A percentile compares a stretch with the other conserved stretches of the same genome.
phyloP scores from a whole-genome alignment of 2,797 vertebrate genomes.

The Chloroceryle inda region DNA sequence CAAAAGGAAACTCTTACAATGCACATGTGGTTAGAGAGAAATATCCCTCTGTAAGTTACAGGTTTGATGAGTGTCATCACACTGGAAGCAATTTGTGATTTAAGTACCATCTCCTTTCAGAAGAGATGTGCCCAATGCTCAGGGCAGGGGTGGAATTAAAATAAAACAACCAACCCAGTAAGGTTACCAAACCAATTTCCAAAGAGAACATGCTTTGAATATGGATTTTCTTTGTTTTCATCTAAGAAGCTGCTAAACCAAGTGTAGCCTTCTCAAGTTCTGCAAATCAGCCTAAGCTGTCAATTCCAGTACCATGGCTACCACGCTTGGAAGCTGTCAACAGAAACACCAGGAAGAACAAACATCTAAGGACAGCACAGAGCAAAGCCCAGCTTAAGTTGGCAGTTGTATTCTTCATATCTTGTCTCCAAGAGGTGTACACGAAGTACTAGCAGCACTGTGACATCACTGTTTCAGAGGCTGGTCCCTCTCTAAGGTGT shows the following conservation, averaged over 20 bases:
- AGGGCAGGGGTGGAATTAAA: background rate
- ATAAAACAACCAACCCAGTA: background rate
- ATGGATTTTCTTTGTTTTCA: background rate
- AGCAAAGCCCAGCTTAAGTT: background rate
- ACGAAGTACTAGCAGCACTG: background rate
- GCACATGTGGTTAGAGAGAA: background rate
- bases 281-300: background rate
- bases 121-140: background rate
- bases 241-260: background rate
- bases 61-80: background rate
- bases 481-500: background rate
- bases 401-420: background rate
- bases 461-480: background rate
- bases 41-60: background rate
- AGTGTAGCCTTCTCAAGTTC: background rate
- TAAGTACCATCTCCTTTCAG: background rate
- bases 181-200: background rate
- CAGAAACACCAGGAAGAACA: background rate
- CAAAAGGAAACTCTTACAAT: background rate
- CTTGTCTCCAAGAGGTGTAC: background rate
- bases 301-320: background rate
- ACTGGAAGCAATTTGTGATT: background rate
- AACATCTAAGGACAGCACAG: background rate
- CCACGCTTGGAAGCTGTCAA: background rate
- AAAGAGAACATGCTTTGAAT: background rate